Conservation (phyloP, 2,113 vertebrate genomes). For the Hippocampus mohnikei region DNA sequence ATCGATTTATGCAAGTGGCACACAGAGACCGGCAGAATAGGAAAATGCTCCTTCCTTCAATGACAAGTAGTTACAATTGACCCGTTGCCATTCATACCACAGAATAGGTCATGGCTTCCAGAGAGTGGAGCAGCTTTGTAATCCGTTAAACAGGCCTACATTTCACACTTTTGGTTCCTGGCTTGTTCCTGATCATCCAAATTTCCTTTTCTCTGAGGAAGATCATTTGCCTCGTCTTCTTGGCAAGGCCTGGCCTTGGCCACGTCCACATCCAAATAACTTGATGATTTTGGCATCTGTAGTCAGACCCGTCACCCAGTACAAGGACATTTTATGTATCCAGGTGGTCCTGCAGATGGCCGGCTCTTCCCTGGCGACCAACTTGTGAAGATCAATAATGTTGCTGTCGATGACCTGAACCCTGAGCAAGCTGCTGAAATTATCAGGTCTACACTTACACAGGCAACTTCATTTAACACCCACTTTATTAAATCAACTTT, state of each 20-base stretch:
- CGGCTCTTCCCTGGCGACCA: conserved; percentile 89
- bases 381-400: conserved; percentile 84
- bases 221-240: no score
- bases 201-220: no score
- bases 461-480: conserved; percentile 2
- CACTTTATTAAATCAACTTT: not conserved
- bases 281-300: no score
- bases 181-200: no score
- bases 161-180: not conserved
- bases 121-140: no score
- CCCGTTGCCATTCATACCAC: no score
- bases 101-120: no score
- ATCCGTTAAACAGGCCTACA: not conserved
- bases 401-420: conserved; percentile 74
- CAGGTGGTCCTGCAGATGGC: conserved; percentile 88
- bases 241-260: no score
- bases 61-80: no score
- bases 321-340: conserved; percentile 52
- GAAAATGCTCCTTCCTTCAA: no score
- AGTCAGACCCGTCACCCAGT: not conserved
- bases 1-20: not conserved
- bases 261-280: no score
- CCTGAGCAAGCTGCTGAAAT: conserved; percentile 79
- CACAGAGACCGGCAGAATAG: no score
- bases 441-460: conserved; percentile 77